Evolutionary conservation across 2,113 vertebrate species (phyloP).

Genomic region (Eubucco bourcierii): DNA sequence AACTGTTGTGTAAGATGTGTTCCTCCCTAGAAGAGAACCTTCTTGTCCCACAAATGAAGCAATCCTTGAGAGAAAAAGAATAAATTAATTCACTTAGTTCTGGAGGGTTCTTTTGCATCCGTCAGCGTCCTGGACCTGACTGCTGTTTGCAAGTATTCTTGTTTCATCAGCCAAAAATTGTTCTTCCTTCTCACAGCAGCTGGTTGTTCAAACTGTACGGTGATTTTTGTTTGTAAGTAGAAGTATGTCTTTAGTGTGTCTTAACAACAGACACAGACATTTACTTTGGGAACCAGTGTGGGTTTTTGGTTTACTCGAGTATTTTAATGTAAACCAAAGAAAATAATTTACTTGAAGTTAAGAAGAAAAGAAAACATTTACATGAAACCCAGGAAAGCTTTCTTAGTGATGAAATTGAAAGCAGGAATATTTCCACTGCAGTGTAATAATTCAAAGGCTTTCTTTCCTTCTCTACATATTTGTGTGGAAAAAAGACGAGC

Average conservation of each 20-base stretch:
- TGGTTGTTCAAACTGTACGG: neutral
- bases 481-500: neutral
- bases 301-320: slow-evolving; percentile 2
- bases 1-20: neutral
- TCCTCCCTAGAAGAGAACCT: neutral
- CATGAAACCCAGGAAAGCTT: slow-evolving; percentile 30
- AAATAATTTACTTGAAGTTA: slow-evolving; percentile 61
- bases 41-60: neutral
- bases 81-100: neutral
- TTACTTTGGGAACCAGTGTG: slow-evolving; percentile 35
- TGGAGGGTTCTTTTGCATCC: neutral
- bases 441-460: neutral
- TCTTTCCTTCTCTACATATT: slow-evolving; percentile 5
- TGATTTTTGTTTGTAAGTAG: slow-evolving; percentile 49
- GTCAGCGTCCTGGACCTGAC: neutral
- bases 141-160: neutral
- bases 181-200: neutral
- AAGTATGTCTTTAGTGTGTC: neutral
- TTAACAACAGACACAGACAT: slow-evolving; percentile 34
- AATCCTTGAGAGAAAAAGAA: neutral
- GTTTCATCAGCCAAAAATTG: neutral
- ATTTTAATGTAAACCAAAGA: slow-evolving; percentile 46
- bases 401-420: slow-evolving; percentile 19
- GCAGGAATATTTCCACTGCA: slow-evolving; percentile 28
- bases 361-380: slow-evolving; percentile 55